Base-by-base conservation (phyloP, 2,797 vertebrate genomes). In the Bucorvus abyssinicus region DNA sequence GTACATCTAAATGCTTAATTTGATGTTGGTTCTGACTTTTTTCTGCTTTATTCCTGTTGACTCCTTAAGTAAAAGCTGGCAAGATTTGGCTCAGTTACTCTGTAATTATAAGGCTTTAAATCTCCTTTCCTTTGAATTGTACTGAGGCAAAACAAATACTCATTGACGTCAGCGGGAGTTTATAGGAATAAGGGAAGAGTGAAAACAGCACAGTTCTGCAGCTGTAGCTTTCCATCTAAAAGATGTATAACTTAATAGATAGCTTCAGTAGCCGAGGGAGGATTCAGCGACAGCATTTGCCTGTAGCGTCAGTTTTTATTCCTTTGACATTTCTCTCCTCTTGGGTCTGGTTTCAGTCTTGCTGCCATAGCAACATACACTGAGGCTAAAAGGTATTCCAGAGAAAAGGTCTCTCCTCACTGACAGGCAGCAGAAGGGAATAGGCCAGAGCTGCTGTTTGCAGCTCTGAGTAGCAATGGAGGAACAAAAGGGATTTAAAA, bases 341-440 rank as follows among this genome's bases (percentile, higher is more conserved):
- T 34, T 68, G 67, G 90, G 84, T 69, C 92, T 96, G 88, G 82
- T 96, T 97, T 96, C 91, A 93, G 79, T 92, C 91, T 93, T 44
- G 81, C 96, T 97, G 82, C 94, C 89, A 96, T 97, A 82, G 95
- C 91, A 98, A 97, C 96, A 32, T 29, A 36, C 47, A 88, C 90
- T 59, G 91, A 91, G 77, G 89, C 94, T 97, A 94, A 95, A 89
- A 97, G 94, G 61, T 84, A 87, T 93, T 96, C 87, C 61, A 47
- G 84, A 73, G 89, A 83, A 77, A 91, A 94, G 94, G 82, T 55
- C 69, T 90, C 63, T 92, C 60, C 87, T 75, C 2, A 1, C 75
- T 96, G 94, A 64, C 81, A 87, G 89, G 67, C 59, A 89, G 84
- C 85, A 85, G 67, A 44, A 93, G 64, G 91, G 81, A 71, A 57